phyloP scores from a whole-genome alignment of 2,888 invertebrate species.

The Campoplex capitator region DNA sequence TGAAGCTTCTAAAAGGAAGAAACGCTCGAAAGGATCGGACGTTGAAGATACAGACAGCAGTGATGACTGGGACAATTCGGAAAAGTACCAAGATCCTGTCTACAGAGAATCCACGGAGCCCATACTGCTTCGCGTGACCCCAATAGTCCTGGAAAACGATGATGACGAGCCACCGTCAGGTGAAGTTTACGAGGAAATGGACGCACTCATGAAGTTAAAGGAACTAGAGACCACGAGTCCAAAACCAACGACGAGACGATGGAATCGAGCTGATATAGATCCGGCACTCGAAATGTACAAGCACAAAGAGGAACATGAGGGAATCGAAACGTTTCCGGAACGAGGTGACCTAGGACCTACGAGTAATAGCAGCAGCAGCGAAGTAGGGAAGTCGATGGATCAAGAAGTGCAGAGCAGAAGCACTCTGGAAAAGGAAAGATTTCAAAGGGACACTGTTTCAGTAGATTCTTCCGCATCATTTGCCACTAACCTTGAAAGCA shows the following conservation, averaged over 20 bases:
- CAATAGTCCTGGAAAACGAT: slow-evolving; percentile 73
- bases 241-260: slow-evolving; percentile 57
- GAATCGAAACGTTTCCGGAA: slow-evolving; percentile 73
- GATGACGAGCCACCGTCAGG: slow-evolving; percentile 69
- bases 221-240: slow-evolving; percentile 70
- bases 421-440: slow-evolving; percentile 21
- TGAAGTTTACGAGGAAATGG: slow-evolving; percentile 77
- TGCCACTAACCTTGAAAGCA: background rate
- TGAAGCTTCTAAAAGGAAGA: slow-evolving; percentile 71
- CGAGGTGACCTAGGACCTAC: slow-evolving; percentile 77
- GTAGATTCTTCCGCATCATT: background rate
- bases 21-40: slow-evolving; percentile 71
- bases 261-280: slow-evolving; percentile 79
- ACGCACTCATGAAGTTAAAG: slow-evolving; percentile 77
- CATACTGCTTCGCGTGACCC: slow-evolving; percentile 66
- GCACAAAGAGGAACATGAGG: slow-evolving; percentile 15
- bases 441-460: slow-evolving; percentile 56
- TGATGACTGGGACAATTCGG: slow-evolving; percentile 40
- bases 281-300: slow-evolving; percentile 66
- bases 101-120: slow-evolving; percentile 62
- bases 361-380: slow-evolving; percentile 20
- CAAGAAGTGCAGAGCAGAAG: background rate
- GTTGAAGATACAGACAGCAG: slow-evolving; percentile 34
- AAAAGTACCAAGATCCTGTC: slow-evolving; percentile 57
- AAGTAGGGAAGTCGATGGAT: slow-evolving; percentile 9